Evolutionary conservation across 2,888 invertebrate genomes (phyloP).

Genomic region (Tinea trinotella): DNA sequence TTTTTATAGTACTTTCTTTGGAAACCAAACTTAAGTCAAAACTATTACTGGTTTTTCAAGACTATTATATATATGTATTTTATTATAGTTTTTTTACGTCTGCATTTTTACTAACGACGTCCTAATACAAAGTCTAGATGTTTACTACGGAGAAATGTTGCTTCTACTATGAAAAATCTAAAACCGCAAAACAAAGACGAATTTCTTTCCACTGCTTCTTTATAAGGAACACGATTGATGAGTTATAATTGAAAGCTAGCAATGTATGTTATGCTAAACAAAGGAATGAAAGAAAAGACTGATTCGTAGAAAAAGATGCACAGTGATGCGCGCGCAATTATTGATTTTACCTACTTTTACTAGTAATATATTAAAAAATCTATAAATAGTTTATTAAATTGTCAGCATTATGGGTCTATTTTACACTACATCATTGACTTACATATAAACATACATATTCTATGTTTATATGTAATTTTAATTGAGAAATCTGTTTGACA

Average conservation of each 20-base stretch:
- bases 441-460: not conserved
- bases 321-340: constrained; percentile 56
- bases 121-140: not conserved
- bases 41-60: no score
- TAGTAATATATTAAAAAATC: constrained; percentile 39
- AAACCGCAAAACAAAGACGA: not conserved
- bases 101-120: not conserved
- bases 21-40: no score
- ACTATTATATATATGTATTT: no score
- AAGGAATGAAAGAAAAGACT: not conserved
- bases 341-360: constrained; percentile 47
- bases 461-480: constrained; percentile 19
- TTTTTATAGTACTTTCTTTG: constrained; percentile 23
- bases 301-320: constrained; percentile 40
- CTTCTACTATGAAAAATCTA: not conserved
- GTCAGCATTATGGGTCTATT: constrained; percentile 35
- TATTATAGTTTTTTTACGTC: not conserved
- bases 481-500: constrained; percentile 7
- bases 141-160: constrained; percentile 6
- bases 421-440: not conserved
- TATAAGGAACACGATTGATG: not conserved
- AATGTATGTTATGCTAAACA: not conserved
- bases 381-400: constrained; percentile 51
- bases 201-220: not conserved
- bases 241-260: not conserved